Evolutionary conservation across 2,797 vertebrate species (phyloP).

Genomic region (Pseudochirops cupreus): DNA sequence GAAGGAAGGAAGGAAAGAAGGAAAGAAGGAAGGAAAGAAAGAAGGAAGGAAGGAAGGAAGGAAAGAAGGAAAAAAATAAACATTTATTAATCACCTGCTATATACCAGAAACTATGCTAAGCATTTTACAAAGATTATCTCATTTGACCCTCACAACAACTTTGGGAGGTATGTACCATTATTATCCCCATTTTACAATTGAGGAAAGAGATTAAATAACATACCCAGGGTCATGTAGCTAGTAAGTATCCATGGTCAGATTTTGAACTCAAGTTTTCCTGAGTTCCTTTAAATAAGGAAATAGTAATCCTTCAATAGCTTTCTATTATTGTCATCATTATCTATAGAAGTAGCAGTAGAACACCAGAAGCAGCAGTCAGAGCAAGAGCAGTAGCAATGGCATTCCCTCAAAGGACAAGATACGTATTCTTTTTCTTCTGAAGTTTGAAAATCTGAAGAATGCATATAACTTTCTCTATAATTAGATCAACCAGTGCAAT

Average conservation of each 20-base stretch:
- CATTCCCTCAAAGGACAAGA: background rate
- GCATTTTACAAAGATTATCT: background rate
- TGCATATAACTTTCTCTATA: background rate
- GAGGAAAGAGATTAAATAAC: background rate
- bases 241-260: background rate
- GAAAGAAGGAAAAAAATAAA: background rate
- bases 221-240: background rate
- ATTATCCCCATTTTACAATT: background rate
- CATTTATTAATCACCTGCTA: background rate
- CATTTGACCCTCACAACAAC: background rate
- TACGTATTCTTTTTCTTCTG: slow-evolving; percentile 13
- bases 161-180: background rate
- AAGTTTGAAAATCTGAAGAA: slow-evolving; percentile 13
- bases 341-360: background rate
- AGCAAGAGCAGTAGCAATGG: background rate
- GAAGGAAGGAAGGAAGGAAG: no score
- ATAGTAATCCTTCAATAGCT: background rate
- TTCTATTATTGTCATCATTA: background rate
- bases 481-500: background rate
- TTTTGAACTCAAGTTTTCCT: background rate
- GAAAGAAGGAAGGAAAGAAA: background rate
- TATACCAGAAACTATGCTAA: background rate
- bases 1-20: no score
- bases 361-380: background rate
- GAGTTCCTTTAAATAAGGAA: background rate